Base-by-base conservation (phyloP, 2,888 invertebrate genomes). In the Hydrotaea diabolus region DNA sequence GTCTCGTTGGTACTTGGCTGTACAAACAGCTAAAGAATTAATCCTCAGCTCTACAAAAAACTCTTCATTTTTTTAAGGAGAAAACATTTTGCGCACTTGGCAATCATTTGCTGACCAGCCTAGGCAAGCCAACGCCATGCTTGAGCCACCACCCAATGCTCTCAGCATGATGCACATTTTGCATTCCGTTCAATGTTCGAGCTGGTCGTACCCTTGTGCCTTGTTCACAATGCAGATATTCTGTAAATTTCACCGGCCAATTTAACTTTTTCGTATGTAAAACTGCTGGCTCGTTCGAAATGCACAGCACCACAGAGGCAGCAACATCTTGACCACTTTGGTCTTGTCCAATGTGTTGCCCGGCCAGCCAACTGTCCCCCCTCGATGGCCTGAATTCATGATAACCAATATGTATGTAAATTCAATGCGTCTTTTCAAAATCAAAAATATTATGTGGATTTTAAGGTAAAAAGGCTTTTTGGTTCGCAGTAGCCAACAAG, bases 201-300 rank as follows among this genome's bases (percentile, higher is more conserved):
- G 57, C 17, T 66, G 46, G 19, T 19, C 17, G n/a, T 26, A 15
- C 7, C 26, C 43, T 59, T 71, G 39, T 26, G 17, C 69, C 76
- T 76, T 80, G 77, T 77, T 77, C 74, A 83, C 80, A 83, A 86
- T 83, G 83, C 83, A 83, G 86, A 82, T 83, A 86, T 83, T 83
- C 82, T 80, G 64, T 78, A 85, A 85, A 81, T 85, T 85, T 82
- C 76, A 84, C 80, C 81, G 83, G 78, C 80, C 84, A 83, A 85
- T 87, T 69, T 86, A 85, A 85, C 86, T 87, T 87, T 87, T 87
- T 87, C 66, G 87, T 87, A 88, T 83, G 72, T 81, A 86, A 83
- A 86, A 86, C 69, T 76, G 36, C 72, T 72, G 78, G 79, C 49
- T 39, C 79, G 87, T 83, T 86, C 82, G 7, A 74, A 81, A 86